Percentiles rank a stretch among this genome's conserved stretches.
Conservation (phyloP, 1,140 invertebrate genomes). For the Trachelipus rathkii region DNA sequence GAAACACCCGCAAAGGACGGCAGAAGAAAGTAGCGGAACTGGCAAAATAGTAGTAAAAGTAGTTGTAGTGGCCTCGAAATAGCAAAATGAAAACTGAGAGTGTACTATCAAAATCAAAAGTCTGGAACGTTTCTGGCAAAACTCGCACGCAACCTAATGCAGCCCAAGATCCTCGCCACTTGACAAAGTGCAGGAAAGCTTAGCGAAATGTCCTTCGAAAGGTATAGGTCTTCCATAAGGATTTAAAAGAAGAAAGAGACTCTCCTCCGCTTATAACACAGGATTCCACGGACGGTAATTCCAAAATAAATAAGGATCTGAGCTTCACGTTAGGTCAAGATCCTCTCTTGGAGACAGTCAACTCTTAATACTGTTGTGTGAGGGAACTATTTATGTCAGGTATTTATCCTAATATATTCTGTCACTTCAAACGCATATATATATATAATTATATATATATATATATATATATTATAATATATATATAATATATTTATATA, state of each 20-base stretch:
- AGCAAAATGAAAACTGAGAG: constrained; percentile 34
- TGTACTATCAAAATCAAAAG: constrained; percentile 21
- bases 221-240: background rate
- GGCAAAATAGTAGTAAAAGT: constrained; percentile 31
- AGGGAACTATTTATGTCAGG: constrained; percentile 41
- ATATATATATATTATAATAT: too few relatives aligned
- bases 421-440: too few relatives aligned
- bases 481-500: too few relatives aligned
- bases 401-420: background rate
- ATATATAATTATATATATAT: too few relatives aligned
- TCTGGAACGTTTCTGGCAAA: background rate
- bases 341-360: constrained; percentile 39
- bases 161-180: background rate
- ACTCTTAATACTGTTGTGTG: constrained; percentile 38
- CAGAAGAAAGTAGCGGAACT: constrained; percentile 34
- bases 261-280: constrained; percentile 71
- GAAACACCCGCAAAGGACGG: background rate
- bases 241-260: constrained; percentile 55
- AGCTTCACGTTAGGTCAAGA: constrained; percentile 55
- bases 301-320: constrained; percentile 46
- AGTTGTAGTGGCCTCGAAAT: constrained; percentile 32
- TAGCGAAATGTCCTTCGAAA: background rate
- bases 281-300: constrained; percentile 70
- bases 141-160: background rate
- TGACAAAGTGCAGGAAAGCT: constrained; percentile 6